These are phyloP conservation scores for Helicolenus hilgendorfi DNA, from an alignment of 2,797 vertebrate species.

Conservation along the genomic window DNA sequence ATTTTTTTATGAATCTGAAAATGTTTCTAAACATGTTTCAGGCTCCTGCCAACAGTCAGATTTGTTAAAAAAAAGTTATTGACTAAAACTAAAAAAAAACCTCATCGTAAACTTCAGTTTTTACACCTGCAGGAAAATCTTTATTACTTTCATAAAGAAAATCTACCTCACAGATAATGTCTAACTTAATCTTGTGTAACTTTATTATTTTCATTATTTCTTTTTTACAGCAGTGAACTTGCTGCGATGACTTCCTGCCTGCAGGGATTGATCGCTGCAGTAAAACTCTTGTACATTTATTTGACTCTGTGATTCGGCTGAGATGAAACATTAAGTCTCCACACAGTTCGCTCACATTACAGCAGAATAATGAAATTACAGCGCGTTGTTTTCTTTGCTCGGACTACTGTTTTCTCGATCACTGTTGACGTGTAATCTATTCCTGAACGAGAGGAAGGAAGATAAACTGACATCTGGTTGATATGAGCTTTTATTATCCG, in stretches of 20 bases:
- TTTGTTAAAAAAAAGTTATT: background rate
- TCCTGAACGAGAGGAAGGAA: slow-evolving; percentile 39
- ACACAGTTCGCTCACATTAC: slow-evolving; percentile 22
- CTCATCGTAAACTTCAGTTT: background rate
- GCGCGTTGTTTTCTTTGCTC: background rate
- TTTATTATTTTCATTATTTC: background rate
- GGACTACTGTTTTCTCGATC: slow-evolving; percentile 40
- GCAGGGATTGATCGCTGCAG: slow-evolving; percentile 12
- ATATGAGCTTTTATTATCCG: slow-evolving; percentile 62
- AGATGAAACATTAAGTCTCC: background rate
- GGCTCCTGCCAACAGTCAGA: background rate
- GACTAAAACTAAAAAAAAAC: background rate
- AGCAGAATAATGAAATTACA: slow-evolving; percentile 59
- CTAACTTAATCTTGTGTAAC: background rate
- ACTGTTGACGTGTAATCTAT: slow-evolving; percentile 59
- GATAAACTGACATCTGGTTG: slow-evolving; percentile 51
- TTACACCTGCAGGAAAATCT: background rate
- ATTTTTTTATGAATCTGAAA: background rate
- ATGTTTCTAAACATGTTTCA: background rate
- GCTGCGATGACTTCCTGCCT: background rate
- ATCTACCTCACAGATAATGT: background rate
- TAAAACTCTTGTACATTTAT: background rate
- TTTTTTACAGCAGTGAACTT: background rate
- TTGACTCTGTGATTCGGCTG: background rate
- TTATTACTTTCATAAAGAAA: background rate